Evolutionary conservation across 2,797 vertebrate species (phyloP).

Genomic region (Fratercula arctica): DNA sequence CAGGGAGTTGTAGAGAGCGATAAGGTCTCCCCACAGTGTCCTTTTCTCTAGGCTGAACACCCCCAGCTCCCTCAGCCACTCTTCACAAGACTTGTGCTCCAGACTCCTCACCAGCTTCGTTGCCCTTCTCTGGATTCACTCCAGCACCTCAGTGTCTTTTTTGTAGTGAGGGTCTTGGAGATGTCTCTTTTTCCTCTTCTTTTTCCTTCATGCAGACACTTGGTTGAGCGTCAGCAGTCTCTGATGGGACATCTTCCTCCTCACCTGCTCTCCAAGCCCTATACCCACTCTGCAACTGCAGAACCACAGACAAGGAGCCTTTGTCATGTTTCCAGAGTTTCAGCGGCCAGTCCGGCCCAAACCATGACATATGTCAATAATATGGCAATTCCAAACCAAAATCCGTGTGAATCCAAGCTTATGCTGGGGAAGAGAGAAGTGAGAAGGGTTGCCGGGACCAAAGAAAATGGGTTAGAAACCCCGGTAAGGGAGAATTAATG

Average conservation of each 20-base stretch:
- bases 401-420: background rate
- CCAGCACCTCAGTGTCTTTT: background rate
- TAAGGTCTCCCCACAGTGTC: background rate
- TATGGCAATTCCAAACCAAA: background rate
- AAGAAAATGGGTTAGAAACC: background rate
- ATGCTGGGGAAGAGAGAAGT: background rate
- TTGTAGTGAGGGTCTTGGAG: background rate
- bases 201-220: background rate
- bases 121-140: background rate
- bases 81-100: background rate
- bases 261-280: background rate
- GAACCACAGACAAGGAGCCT: background rate
- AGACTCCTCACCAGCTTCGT: background rate
- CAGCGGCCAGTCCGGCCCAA: background rate
- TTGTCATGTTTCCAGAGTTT: background rate
- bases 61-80: background rate
- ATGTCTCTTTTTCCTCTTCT: background rate
- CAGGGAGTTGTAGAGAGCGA: background rate
- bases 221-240: background rate
- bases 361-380: background rate
- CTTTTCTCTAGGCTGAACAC: background rate
- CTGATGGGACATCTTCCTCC: background rate
- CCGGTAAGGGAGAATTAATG: accelerated
- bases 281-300: background rate
- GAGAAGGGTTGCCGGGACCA: background rate